phyloP scores from a whole-genome alignment of 2,113 vertebrate genomes.

The Misgurnus anguillicaudatus region DNA sequence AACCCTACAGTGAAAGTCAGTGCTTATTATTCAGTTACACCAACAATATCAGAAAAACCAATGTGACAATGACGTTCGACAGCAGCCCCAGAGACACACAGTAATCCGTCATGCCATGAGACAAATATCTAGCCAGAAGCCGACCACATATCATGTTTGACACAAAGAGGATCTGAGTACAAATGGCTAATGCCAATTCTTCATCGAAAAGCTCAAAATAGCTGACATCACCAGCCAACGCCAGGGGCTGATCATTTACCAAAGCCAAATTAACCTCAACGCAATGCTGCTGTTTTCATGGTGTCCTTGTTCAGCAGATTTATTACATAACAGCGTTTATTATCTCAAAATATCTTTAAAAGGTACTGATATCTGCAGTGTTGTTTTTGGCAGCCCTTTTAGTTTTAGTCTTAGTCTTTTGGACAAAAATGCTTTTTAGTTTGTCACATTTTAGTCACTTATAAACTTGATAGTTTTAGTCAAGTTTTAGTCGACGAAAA shows the following conservation, averaged over 20 bases:
- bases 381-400: too few species aligned
- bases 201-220: slow-evolving; percentile 26
- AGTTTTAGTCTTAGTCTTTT: too few species aligned
- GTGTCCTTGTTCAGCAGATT: too few species aligned
- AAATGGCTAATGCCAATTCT: slow-evolving; percentile 20
- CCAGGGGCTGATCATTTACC: not conserved
- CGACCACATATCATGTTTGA: slow-evolving; percentile 23
- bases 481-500: too few species aligned
- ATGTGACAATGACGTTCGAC: not conserved
- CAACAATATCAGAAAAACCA: not conserved
- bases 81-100: not conserved
- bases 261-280: not conserved
- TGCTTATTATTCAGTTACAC: not conserved
- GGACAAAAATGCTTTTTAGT: too few species aligned
- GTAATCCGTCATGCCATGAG: slow-evolving; percentile 8
- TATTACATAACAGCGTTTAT: too few species aligned
- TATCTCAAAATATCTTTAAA: too few species aligned
- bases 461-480: too few species aligned
- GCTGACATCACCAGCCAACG: not conserved
- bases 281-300: not conserved
- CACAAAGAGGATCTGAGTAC: slow-evolving; percentile 13
- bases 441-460: too few species aligned
- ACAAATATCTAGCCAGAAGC: slow-evolving; percentile 24
- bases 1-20: too few species aligned
- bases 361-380: too few species aligned